phyloP scores from a whole-genome alignment of 2,888 invertebrate species.

The Mythimna loreyi region DNA sequence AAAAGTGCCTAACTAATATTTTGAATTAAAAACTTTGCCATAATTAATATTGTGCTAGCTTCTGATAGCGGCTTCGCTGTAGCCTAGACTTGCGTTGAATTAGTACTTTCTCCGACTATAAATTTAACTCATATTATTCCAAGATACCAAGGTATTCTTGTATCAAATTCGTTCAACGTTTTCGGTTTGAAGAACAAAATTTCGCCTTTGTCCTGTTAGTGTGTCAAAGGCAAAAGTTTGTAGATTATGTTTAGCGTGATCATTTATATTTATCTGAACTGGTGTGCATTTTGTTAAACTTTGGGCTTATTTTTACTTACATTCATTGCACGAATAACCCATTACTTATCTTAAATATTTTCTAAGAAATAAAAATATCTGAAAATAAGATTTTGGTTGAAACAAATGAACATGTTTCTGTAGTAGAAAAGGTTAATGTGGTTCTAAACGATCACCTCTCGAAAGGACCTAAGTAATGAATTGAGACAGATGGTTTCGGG shows the following conservation, averaged over 20 bases:
- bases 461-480: constrained; percentile 26
- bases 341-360: constrained; percentile 17
- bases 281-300: constrained; percentile 12
- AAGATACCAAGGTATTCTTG: no score
- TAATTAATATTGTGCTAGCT: constrained; percentile 4
- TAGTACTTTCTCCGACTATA: no score
- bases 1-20: constrained; percentile 23
- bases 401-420: neutral
- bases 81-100: no score
- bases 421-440: constrained; percentile 11
- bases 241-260: no score
- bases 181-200: no score
- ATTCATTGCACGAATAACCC: constrained; percentile 4
- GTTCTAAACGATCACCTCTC: constrained; percentile 13
- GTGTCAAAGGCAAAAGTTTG: no score
- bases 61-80: no score
- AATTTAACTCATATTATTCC: no score
- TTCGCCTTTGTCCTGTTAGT: no score
- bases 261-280: constrained; percentile 7
- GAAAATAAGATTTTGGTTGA: neutral
- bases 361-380: constrained; percentile 6
- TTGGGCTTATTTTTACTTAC: constrained; percentile 21
- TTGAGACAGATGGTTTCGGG: constrained; percentile 41
- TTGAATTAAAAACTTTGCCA: constrained; percentile 17
- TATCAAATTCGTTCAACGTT: no score